phyloP scores from a whole-genome alignment of 2,113 vertebrate genomes.

The Peucedramus taeniatus region DNA sequence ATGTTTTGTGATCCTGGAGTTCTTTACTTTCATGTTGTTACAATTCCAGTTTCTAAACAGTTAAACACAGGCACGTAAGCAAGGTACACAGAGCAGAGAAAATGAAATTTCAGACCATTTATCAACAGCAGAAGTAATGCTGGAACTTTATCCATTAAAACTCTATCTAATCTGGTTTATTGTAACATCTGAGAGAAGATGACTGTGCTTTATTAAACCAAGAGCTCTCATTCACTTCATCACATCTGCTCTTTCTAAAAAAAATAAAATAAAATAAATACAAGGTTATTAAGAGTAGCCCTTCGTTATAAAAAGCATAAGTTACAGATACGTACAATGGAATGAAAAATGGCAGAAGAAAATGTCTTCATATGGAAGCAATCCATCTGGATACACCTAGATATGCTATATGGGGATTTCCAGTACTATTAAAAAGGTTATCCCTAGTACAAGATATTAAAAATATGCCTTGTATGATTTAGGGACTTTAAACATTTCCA shows the following conservation, averaged over 20 bases:
- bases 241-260: conserved; percentile 64
- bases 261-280: conserved; percentile 42
- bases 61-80: neutral
- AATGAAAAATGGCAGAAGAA: conserved; percentile 58
- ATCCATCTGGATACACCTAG: conserved; percentile 66
- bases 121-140: conserved; percentile 36
- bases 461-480: conserved; percentile 55
- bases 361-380: conserved; percentile 67
- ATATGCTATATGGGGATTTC: conserved; percentile 41
- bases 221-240: conserved; percentile 66
- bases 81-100: neutral
- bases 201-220: conserved; percentile 65
- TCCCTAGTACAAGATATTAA: conserved; percentile 63
- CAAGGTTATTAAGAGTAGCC: conserved; percentile 58
- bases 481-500: conserved; percentile 40
- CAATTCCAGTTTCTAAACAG: neutral
- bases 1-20: neutral
- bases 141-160: conserved; percentile 41
- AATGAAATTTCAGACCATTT: conserved; percentile 53
- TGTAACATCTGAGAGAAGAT: conserved; percentile 62
- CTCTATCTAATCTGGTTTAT: conserved; percentile 58
- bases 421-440: conserved; percentile 64
- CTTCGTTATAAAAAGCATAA: conserved; percentile 61
- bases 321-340: neutral
- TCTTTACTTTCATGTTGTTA: neutral